A percentile compares a stretch with the other conserved stretches of the same genome.
Evolutionary conservation across 2,797 vertebrate species (phyloP).

Genomic region (Scolopax rusticola): DNA sequence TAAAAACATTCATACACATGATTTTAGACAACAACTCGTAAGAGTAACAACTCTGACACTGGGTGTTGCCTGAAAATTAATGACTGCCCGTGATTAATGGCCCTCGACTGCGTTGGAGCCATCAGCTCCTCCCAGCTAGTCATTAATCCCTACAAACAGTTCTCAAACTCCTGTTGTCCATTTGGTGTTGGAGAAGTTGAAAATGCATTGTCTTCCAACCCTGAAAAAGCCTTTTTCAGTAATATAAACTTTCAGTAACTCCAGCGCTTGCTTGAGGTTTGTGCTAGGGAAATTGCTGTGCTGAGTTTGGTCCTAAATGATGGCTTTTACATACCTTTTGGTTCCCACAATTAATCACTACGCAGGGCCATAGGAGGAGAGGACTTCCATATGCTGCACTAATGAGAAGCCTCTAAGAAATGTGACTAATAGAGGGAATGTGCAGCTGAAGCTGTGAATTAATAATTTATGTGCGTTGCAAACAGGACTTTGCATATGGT

Average conservation of each 20-base stretch:
- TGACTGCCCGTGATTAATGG: slow-evolving; percentile 25
- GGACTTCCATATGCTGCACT: slow-evolving; percentile 67
- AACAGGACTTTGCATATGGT: slow-evolving; percentile 49
- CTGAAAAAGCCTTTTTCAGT: not conserved
- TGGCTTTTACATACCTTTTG: slow-evolving; percentile 17
- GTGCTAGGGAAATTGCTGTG: not conserved
- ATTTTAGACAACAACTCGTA: slow-evolving; percentile 46
- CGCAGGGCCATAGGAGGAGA: slow-evolving; percentile 20
- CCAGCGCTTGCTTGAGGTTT: slow-evolving; percentile 2
- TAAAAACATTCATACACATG: slow-evolving; percentile 6
- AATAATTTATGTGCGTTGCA: slow-evolving; percentile 57
- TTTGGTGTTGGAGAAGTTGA: not conserved
- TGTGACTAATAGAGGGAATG: slow-evolving; percentile 66
- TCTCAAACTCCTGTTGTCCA: not conserved
- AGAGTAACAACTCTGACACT: slow-evolving; percentile 41
- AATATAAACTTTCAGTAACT: not conserved
- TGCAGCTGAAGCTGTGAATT: slow-evolving; percentile 48
- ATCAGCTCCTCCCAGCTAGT: slow-evolving; percentile 28
- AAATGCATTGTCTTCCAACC: slow-evolving; percentile 7
- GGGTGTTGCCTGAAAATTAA: slow-evolving; percentile 65
- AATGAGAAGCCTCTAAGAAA: slow-evolving; percentile 71
- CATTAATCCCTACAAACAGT: slow-evolving; percentile 41
- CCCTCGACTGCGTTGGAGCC: not conserved
- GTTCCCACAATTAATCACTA: slow-evolving; percentile 50
- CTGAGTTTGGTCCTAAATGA: slow-evolving; percentile 24